Conservation (phyloP, 2,888 invertebrate genomes). For the Actias luna region DNA sequence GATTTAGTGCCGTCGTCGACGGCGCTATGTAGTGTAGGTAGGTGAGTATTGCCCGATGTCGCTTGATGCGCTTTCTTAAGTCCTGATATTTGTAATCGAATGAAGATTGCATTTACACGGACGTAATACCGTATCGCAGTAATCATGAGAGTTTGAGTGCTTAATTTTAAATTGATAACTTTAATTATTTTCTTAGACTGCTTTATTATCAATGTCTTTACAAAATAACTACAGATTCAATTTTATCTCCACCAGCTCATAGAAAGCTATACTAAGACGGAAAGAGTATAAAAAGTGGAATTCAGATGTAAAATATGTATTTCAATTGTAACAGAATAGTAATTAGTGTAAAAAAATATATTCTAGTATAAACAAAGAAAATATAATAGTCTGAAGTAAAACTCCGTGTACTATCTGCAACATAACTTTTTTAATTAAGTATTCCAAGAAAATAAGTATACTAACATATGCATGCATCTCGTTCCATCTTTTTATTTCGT, state of each 20-base stretch:
- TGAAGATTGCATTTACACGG: not conserved
- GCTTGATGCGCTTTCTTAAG: constrained; percentile 78
- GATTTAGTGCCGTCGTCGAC: constrained; percentile 83
- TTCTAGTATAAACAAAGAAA: not conserved
- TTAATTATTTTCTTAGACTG: not conserved
- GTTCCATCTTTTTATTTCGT: no score
- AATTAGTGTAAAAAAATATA: not conserved
- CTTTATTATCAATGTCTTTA: not conserved
- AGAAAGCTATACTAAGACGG: not conserved
- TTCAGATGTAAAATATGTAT: not conserved
- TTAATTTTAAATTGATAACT: not conserved
- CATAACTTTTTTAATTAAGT: no score
- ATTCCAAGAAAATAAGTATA: no score
- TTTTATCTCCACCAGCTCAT: not conserved
- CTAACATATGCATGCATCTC: no score
- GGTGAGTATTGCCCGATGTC: constrained; percentile 68
- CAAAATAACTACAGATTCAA: not conserved
- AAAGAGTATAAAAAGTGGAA: not conserved
- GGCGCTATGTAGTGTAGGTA: constrained; percentile 76
- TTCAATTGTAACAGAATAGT: not conserved
- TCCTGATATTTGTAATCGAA: constrained; percentile 3
- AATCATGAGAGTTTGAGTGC: no score
- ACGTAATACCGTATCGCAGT: not conserved
- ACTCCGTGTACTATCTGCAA: no score
- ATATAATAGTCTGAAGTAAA: not conserved